phyloP scores from a whole-genome alignment of 1,140 invertebrate species.

The Cylas formicarius region DNA sequence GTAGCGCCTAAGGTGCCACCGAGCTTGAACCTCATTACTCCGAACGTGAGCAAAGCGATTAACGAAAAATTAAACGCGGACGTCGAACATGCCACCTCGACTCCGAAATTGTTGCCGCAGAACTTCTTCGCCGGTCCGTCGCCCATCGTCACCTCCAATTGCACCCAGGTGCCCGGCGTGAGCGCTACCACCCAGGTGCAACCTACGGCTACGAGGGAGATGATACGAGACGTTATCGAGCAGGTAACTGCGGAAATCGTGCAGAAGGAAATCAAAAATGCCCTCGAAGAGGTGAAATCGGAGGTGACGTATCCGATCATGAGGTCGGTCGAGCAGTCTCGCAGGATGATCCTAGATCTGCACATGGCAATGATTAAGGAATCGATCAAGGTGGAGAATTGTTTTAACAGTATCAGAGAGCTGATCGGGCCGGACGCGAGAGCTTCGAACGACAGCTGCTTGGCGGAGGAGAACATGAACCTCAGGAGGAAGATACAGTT shows the following conservation, averaged over 20 bases:
- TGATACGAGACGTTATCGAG: no score
- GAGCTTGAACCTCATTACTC: no score
- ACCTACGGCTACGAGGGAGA: no score
- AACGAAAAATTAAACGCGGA: neutral
- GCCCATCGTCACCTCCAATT: constrained; percentile 7
- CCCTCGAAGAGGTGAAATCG: constrained; percentile 13
- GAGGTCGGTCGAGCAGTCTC: constrained; percentile 14
- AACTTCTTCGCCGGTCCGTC: constrained; percentile 3
- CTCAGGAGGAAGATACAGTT: constrained; percentile 18
- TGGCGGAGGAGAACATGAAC: constrained; percentile 22
- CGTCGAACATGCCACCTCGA: constrained; percentile 3
- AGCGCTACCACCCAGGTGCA: no score
- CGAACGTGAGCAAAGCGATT: no score
- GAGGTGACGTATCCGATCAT: constrained; percentile 18
- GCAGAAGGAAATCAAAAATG: constrained; percentile 14
- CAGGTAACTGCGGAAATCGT: constrained; percentile 8
- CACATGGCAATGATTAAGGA: constrained; percentile 26
- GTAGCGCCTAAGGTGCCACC: neutral
- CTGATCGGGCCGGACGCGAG: constrained; percentile 9
- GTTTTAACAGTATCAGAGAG: constrained; percentile 16
- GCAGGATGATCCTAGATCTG: constrained; percentile 22
- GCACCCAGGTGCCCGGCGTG: neutral
- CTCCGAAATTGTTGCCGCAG: constrained; percentile 1
- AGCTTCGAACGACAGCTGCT: constrained; percentile 10
- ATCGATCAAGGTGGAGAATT: constrained; percentile 26